Evolutionary conservation across 2,797 vertebrate species (phyloP), one percentile per base, ranked within the genome.

Genomic region (Phoebastria nigripes): DNA sequence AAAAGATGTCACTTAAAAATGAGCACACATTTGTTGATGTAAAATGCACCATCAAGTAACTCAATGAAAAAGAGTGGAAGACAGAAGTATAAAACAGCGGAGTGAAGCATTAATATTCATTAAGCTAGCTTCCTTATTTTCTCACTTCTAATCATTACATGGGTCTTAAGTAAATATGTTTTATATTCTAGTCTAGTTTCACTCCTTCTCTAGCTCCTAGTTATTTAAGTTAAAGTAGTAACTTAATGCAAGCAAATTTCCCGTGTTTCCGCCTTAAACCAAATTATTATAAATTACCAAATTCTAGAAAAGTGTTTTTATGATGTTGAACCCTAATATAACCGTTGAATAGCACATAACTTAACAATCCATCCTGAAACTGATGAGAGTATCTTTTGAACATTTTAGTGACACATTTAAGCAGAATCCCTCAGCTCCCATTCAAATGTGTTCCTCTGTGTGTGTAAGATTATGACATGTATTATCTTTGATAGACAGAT

Each of bases 151-250:
- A 87, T 76, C 67, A 37, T 67, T 89, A 93, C 41, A 80, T 44
- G 67, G 71, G 51, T 79, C 47, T 83, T 55, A 84, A 89, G 86
- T 93, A 93, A 86, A 52, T 82, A 85, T 77, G 42, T 66, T 96
- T 89, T 59, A 95, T 59, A 96, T 87, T 93, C 83, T 37, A 87
- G 42, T 71, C 39, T 90, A 96, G 74, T 80, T 90, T 86, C 62
- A 37, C 14, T 86, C 76, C 25, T 76, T 74, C 25, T 47, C 46
- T 77, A 96, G 72, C 89, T 94, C 63, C 95, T 93, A 86, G 46
- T 77, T 95, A 97, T 90, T 95, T 96, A 96, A 93, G 70, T 89
- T 91, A 62, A 79, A 77, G 54, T 52, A 91, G 72, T 69, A 93
- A 93, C 79, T 91, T 88, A 89, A 93, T 42, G 77, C 51, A 94